Percentiles rank a stretch among this genome's conserved stretches.
Evolutionary conservation across 53 echinoderm and acorn worm genomes (phyloP).

Genomic region (Astropecten irregularis): DNA sequence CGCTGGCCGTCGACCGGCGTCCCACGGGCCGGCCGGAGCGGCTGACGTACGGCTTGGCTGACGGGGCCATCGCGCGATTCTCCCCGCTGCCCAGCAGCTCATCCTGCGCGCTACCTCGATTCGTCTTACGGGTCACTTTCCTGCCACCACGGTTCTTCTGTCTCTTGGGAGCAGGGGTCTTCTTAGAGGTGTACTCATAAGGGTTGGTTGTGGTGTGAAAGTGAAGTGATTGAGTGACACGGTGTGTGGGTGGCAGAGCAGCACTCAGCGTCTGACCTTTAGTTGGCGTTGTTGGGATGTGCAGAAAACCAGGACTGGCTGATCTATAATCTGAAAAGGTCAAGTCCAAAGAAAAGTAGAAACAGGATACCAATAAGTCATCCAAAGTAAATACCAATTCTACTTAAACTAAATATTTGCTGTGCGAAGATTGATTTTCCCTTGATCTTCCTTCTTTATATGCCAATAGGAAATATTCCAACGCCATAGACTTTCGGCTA

Average conservation of each 20-base stretch:
- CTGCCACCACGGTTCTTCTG: slow-evolving; percentile 6
- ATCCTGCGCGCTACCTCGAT: background rate
- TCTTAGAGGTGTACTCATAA: slow-evolving; percentile 4
- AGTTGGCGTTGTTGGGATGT: slow-evolving; percentile 46
- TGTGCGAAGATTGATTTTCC: too few species aligned
- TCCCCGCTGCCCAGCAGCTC: background rate
- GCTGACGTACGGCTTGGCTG: slow-evolving; percentile 43
- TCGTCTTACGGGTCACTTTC: background rate
- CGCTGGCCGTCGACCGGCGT: background rate
- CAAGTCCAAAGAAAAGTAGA: too few species aligned
- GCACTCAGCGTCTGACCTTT: slow-evolving; percentile 33
- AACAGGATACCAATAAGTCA: too few species aligned
- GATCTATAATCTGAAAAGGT: slow-evolving; percentile 27
- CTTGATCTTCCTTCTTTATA: too few species aligned
- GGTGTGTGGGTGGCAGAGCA: slow-evolving; percentile 31
- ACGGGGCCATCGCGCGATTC: background rate
- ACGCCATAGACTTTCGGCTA: too few species aligned
- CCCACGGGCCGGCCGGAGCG: slow-evolving; percentile 48
- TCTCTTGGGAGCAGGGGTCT: background rate
- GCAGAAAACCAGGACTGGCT: background rate
- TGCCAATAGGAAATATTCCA: too few species aligned
- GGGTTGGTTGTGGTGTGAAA: slow-evolving; percentile 52
- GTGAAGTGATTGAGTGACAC: slow-evolving; percentile 45
- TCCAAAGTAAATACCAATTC: background rate
- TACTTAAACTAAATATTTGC: too few species aligned